Percentiles rank a stretch among this genome's conserved stretches.
These are phyloP conservation scores for Anoncus sp. DNA, from an alignment of 2,888 invertebrate species.

Conservation along the genomic window DNA sequence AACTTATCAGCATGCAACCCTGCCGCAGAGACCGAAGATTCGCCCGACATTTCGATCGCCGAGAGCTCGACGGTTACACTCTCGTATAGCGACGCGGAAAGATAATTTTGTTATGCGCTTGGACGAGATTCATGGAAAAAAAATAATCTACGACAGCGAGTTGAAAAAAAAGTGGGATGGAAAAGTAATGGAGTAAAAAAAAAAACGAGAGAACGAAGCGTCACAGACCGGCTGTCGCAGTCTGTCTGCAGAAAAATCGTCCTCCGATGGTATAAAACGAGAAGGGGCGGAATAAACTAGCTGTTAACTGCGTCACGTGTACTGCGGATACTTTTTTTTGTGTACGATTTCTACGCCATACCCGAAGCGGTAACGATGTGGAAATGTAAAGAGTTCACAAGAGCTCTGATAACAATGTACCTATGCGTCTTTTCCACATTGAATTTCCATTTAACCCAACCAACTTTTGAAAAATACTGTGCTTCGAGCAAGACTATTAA, in stretches of 20 bases:
- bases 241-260: slow-evolving; percentile 50
- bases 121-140: slow-evolving; percentile 38
- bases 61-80: slow-evolving; percentile 49
- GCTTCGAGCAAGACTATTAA: too few species aligned
- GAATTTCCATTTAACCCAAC: slow-evolving; percentile 23
- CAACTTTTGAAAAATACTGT: neutral
- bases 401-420: slow-evolving; percentile 40
- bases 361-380: slow-evolving; percentile 24
- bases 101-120: slow-evolving; percentile 69
- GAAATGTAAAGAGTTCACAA: slow-evolving; percentile 43
- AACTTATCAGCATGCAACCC: slow-evolving; percentile 71
- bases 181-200: slow-evolving; percentile 40
- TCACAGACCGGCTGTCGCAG: slow-evolving; percentile 36
- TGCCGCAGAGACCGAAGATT: slow-evolving; percentile 28
- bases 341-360: slow-evolving; percentile 37
- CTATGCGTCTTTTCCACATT: slow-evolving; percentile 13
- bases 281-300: slow-evolving; percentile 51
- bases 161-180: slow-evolving; percentile 25
- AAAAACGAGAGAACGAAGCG: slow-evolving; percentile 28
- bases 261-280: slow-evolving; percentile 31
- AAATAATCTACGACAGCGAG: slow-evolving; percentile 18
- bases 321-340: slow-evolving; percentile 8
- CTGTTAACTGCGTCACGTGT: slow-evolving; percentile 53
- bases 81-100: slow-evolving; percentile 43
- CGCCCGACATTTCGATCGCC: slow-evolving; percentile 46